Conservation (phyloP, 2,113 vertebrate genomes). For the Callospermophilus lateralis region DNA sequence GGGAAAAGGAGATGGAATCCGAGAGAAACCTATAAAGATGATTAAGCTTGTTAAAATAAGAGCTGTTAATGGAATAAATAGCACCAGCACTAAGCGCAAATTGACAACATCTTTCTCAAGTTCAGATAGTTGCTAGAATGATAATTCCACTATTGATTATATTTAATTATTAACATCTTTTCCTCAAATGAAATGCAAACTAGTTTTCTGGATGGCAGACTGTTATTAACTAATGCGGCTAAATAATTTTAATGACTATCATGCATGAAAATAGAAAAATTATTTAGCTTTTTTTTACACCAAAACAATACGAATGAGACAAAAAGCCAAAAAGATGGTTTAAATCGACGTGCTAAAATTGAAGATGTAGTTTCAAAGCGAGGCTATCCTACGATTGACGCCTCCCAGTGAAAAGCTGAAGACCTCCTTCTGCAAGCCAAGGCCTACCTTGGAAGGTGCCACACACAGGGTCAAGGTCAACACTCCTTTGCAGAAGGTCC, state of each 20-base stretch:
- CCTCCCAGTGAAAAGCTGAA: not conserved
- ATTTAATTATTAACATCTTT: slow-evolving; percentile 72
- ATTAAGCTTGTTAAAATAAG: slow-evolving; percentile 29
- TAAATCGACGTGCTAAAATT: not conserved
- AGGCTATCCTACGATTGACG: accelerated
- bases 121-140: slow-evolving; percentile 12
- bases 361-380: not conserved
- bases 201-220: slow-evolving; percentile 61
- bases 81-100: not conserved
- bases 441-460: accelerated
- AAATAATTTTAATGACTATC: slow-evolving; percentile 52
- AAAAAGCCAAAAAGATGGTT: not conserved
- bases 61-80: not conserved
- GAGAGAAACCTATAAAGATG: slow-evolving; percentile 37
- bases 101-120: slow-evolving; percentile 58
- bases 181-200: slow-evolving; percentile 63
- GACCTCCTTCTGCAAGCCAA: accelerated
- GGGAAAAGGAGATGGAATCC: not conserved
- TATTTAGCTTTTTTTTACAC: slow-evolving; percentile 40
- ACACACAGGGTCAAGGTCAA: accelerated
- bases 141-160: slow-evolving; percentile 55
- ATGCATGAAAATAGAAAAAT: slow-evolving; percentile 55
- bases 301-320: slow-evolving; percentile 53
- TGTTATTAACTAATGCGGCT: slow-evolving; percentile 66
- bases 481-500: accelerated